Evolutionary conservation across 2,888 invertebrate species (phyloP).

Genomic region (Sesia bembeciformis): DNA sequence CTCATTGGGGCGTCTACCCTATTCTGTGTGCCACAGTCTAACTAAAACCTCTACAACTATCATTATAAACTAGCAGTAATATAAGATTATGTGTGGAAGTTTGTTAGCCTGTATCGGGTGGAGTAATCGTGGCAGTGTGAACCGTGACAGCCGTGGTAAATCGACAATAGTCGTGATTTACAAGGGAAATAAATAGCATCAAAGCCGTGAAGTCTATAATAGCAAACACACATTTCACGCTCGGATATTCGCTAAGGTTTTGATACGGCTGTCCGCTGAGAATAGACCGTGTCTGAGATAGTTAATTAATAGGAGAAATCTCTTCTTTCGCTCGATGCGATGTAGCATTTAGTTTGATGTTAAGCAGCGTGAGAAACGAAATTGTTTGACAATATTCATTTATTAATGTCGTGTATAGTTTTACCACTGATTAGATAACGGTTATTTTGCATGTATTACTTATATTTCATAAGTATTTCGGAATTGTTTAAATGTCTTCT

Average conservation of each 20-base stretch:
- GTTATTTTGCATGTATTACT: too few relatives aligned
- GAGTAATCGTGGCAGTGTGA: conserved; percentile 29
- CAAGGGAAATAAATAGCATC: conserved; percentile 63
- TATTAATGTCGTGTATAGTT: too few relatives aligned
- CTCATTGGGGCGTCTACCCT: conserved; percentile 50
- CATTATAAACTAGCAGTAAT: neutral
- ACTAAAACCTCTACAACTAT: neutral
- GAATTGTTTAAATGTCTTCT: too few relatives aligned
- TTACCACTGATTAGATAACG: too few relatives aligned
- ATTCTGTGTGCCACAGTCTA: conserved; percentile 31
- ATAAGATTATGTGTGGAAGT: neutral
- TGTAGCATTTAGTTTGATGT: neutral
- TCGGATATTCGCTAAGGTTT: conserved; percentile 34
- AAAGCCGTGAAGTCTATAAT: conserved; percentile 60
- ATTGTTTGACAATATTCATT: neutral
- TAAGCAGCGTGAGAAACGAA: neutral
- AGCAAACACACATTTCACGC: conserved; percentile 69
- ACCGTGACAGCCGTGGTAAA: conserved; percentile 57
- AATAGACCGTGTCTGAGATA: neutral
- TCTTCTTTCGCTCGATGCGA: neutral
- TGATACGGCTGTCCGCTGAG: neutral
- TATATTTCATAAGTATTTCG: too few relatives aligned
- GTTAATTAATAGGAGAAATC: neutral
- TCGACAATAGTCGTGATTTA: conserved; percentile 62
- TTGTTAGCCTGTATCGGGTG: conserved; percentile 19